Percentiles rank a stretch among this genome's conserved stretches.
Evolutionary conservation across 2,113 vertebrate species (phyloP).

Genomic region (Diadophis punctatus): DNA sequence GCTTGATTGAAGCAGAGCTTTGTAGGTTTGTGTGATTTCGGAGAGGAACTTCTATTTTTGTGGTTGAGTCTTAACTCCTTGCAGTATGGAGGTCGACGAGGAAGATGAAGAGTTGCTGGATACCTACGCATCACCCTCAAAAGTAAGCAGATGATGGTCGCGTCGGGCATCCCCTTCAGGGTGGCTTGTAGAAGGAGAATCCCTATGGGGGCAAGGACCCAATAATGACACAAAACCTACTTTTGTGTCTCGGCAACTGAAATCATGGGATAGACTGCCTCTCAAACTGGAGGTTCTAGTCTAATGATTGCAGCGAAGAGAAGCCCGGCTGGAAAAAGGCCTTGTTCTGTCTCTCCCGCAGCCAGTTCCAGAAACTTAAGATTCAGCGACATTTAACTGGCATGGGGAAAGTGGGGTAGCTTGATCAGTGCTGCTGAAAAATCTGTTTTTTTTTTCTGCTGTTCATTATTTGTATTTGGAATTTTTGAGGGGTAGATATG

Average conservation of each 20-base stretch:
- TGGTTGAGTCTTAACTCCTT: slow-evolving; percentile 22
- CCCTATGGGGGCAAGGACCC: not conserved
- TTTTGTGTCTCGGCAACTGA: not conserved
- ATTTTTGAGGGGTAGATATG: not conserved
- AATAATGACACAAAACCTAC: not conserved
- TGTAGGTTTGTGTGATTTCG: not conserved
- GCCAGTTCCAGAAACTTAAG: not conserved
- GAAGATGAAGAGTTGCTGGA: slow-evolving; percentile 85
- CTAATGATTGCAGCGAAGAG: not conserved
- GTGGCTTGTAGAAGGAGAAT: not conserved
- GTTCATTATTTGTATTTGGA: not conserved
- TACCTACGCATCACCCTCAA: slow-evolving; percentile 82
- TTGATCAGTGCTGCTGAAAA: not conserved
- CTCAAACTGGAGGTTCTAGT: not conserved
- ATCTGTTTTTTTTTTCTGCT: not conserved
- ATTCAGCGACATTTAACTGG: not conserved
- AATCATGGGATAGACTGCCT: not conserved
- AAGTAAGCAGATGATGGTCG: slow-evolving; percentile 61
- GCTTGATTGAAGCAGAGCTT: not conserved
- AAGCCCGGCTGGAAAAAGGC: not conserved
- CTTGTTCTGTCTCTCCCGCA: not conserved
- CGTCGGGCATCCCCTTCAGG: accelerated
- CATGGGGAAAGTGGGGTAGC: not conserved
- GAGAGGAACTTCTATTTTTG: not conserved
- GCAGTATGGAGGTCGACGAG: slow-evolving; percentile 79